Base-by-base conservation (phyloP, 2,113 vertebrate genomes). In the Myotis davidii region DNA sequence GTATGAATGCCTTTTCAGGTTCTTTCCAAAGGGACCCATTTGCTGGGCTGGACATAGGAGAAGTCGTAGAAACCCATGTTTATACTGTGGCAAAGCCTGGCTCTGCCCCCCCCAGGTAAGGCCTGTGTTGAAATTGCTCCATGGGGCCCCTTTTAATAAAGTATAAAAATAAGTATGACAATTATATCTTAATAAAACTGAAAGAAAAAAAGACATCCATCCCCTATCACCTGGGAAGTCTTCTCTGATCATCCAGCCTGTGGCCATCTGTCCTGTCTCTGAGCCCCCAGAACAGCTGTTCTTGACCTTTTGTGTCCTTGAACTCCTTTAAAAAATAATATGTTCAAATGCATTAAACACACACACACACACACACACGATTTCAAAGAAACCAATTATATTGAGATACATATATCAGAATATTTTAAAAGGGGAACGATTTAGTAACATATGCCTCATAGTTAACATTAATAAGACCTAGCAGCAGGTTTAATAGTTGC, bases 391-490 rank as follows among this genome's bases (percentile, higher is more conserved):
- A 52, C 64, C 37, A 67, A 14, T 92, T 52, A 67, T 37, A 79
- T 23, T 74, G 59, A 94, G 86, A 90, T 74, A 84, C 8, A 79
- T 50, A 32, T 27, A 25, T 67, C 27, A 74, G 84, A 73, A 67
- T 79, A 73, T 45, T 89, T 86, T 42, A 42, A 92, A 91, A 59
- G 23, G 16, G 20, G 4, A 91, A 25, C 3, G 1, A 85, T 50
- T 91, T 94, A 88, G 37, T 91, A 64, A 82, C 64, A 20, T 23
- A 34, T 78, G 17, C 32, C 76, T 89, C 52, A 67, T 92, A 52
- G 48, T 81, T 64, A 91, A 69, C 54, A 32, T 45, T 18, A 52
- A 3, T 54, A 67, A 74, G 42, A 73, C 21, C 42, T 39, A 65
- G 37, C 27, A 83, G 85, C 34, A 87, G 39, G 32, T 61, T 9